Conservation (phyloP, 1,140 invertebrate species). For the Dicyema japonicum region DNA sequence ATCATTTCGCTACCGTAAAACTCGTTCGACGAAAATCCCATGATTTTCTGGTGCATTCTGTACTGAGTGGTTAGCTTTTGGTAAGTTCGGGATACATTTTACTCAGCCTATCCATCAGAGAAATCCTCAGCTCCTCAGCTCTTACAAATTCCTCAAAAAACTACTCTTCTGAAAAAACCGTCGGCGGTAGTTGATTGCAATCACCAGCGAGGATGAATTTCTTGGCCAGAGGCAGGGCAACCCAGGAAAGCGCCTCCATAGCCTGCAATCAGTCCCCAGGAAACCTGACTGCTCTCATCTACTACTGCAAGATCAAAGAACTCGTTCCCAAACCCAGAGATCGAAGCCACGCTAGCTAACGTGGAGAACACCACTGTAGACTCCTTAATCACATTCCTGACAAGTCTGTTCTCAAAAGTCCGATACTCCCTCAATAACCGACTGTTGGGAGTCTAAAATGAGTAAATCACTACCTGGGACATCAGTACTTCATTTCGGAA, state of each 20-base stretch:
- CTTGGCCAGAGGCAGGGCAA: conserved; percentile 20
- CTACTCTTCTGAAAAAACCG: conserved; percentile 23
- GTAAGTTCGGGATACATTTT: too few species aligned
- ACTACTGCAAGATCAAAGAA: conserved; percentile 27
- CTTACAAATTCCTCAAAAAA: conserved; percentile 6
- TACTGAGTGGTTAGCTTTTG: conserved; percentile 26
- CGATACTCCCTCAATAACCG: too few species aligned
- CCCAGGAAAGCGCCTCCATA: conserved; percentile 29
- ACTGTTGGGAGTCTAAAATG: too few species aligned
- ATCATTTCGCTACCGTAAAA: conserved; percentile 21
- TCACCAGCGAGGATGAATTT: conserved; percentile 28
- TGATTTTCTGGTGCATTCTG: conserved; percentile 28
- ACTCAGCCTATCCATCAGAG: conserved; percentile 28
- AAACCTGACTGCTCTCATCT: conserved; percentile 28
- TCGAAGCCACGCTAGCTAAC: too few species aligned
- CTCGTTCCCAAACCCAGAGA: too few species aligned
- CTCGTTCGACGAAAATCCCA: conserved; percentile 24
- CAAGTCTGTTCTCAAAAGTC: too few species aligned
- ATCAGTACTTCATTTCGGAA: too few species aligned
- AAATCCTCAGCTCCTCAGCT: conserved; percentile 23
- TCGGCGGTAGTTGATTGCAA: conserved; percentile 28
- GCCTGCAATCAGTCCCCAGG: conserved; percentile 12
- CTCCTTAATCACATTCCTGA: too few species aligned
- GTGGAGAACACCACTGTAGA: too few species aligned
- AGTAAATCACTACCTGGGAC: too few species aligned